Evolutionary conservation across 1,140 invertebrate species (phyloP).

Genomic region (Sinonovacula constricta): DNA sequence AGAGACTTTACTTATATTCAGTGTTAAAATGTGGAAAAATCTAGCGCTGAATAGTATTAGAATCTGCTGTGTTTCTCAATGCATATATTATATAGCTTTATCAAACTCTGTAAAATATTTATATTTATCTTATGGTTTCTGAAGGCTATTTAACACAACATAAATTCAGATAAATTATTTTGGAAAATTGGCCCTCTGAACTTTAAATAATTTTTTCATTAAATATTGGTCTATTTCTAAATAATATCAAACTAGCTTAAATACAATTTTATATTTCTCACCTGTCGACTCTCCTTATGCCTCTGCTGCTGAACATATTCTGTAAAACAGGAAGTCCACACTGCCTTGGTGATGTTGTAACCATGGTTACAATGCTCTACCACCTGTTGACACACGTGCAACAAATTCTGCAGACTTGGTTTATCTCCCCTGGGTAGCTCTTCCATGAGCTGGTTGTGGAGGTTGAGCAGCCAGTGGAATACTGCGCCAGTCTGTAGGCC

Average conservation of each 20-base stretch:
- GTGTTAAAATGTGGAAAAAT: too few relatives aligned
- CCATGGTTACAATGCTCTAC: constrained; percentile 47
- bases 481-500: constrained; percentile 60
- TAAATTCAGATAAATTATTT: not conserved
- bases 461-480: constrained; percentile 68
- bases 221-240: not conserved
- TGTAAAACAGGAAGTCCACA: constrained; percentile 33
- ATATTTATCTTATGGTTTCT: not conserved
- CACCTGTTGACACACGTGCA: constrained; percentile 21
- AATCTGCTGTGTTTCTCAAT: too few relatives aligned
- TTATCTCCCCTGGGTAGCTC: constrained; percentile 66
- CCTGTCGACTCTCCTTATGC: constrained; percentile 32
- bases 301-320: constrained; percentile 41
- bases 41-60: too few relatives aligned
- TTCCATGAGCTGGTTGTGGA: constrained; percentile 62
- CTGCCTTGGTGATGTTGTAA: constrained; percentile 18
- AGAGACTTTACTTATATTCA: too few relatives aligned
- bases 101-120: not conserved
- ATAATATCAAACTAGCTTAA: not conserved
- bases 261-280: not conserved
- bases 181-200: not conserved
- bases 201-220: not conserved
- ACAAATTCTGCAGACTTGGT: constrained; percentile 78
- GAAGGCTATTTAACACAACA: not conserved
- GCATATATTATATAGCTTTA: too few relatives aligned